A percentile compares a stretch with the other conserved stretches of the same genome.
phyloP scores from a whole-genome alignment of 2,113 vertebrate genomes.

The Telmatochromis sp. region DNA sequence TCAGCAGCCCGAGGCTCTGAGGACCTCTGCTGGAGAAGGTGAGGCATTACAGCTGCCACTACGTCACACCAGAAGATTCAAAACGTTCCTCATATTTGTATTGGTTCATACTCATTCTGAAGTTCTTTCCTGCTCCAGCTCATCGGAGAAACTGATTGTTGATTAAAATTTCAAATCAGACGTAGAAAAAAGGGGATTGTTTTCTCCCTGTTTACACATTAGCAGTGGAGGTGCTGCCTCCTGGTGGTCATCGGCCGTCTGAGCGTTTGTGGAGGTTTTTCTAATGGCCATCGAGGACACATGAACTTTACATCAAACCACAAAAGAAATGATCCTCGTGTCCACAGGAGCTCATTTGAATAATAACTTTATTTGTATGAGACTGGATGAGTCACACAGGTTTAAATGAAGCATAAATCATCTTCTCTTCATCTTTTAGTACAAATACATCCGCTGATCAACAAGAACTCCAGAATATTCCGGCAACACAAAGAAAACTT shows the following conservation, averaged over 20 bases:
- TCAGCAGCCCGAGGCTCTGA: background rate
- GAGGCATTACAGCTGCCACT: background rate
- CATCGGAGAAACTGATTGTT: background rate
- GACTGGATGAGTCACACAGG: background rate
- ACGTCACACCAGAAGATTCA: background rate
- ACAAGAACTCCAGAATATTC: background rate
- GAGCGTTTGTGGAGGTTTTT: background rate
- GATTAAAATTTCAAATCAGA: background rate
- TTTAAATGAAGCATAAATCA: background rate
- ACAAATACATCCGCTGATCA: background rate
- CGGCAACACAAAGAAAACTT: background rate
- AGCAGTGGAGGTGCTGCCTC: background rate
- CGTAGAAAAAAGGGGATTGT: background rate
- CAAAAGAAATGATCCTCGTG: background rate
- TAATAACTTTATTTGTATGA: background rate
- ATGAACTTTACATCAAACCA: background rate
- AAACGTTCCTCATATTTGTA: background rate
- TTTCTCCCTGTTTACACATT: background rate
- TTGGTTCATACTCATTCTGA: background rate
- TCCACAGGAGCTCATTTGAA: background rate
- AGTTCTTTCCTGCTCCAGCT: background rate
- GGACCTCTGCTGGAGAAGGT: background rate
- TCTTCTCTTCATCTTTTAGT: background rate
- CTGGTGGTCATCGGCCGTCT: background rate
- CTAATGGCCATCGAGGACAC: background rate